Evolutionary conservation across 2,113 vertebrate genomes (phyloP).

Genomic region (Alaudala cheleensis): DNA sequence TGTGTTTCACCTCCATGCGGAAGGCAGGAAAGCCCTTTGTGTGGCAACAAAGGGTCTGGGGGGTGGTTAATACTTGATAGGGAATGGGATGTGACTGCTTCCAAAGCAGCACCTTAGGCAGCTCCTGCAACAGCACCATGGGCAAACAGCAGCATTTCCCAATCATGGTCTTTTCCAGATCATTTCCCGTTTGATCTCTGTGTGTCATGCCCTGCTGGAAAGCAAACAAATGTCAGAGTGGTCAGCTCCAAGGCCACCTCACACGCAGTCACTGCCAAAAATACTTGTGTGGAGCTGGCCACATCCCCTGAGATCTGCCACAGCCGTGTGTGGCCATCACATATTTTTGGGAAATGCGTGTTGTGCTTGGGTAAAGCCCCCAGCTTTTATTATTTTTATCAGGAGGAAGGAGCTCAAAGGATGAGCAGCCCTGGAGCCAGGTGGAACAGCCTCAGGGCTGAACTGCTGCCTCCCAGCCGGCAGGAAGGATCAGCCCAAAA

Average conservation of each 20-base stretch:
- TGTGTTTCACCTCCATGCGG: not conserved
- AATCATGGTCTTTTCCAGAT: not conserved
- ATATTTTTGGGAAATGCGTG: rapidly evolving
- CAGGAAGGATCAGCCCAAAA: not conserved
- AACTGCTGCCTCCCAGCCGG: not conserved
- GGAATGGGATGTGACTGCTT: not conserved
- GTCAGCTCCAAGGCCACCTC: not conserved
- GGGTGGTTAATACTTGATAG: not conserved
- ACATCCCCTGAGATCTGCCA: rapidly evolving
- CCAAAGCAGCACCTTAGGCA: not conserved
- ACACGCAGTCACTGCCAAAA: not conserved
- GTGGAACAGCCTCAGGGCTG: not conserved
- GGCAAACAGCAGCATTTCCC: not conserved
- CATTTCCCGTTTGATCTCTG: not conserved
- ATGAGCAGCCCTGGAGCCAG: not conserved
- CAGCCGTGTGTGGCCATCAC: rapidly evolving
- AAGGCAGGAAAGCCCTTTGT: not conserved
- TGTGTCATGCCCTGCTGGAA: not conserved
- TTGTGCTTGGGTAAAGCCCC: not conserved
- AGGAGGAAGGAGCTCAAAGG: not conserved
- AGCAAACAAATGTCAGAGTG: not conserved
- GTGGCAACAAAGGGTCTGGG: not conserved
- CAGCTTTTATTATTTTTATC: not conserved
- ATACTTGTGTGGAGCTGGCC: not conserved
- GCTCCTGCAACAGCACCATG: rapidly evolving